Conservation (phyloP, 2,888 invertebrate species). For the Druceiella hillmani region DNA sequence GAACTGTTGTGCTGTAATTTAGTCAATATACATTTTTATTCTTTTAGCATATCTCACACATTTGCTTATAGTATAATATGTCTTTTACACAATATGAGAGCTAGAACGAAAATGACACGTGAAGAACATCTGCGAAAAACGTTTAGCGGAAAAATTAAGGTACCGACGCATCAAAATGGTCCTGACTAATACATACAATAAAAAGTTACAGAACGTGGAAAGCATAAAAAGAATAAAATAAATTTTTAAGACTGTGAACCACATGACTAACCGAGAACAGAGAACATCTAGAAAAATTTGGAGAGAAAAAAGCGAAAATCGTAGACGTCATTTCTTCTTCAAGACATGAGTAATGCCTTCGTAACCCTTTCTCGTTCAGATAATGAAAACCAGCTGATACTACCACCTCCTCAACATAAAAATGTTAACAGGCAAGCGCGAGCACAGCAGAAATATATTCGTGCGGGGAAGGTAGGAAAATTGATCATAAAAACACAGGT, state of each 20-base stretch:
- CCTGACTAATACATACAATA: too few relatives aligned
- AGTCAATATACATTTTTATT: too few relatives aligned
- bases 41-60: too few relatives aligned
- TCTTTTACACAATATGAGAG: neutral
- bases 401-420: constrained; percentile 13
- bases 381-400: too few relatives aligned
- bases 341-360: constrained; percentile 14
- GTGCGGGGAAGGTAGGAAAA: constrained; percentile 13
- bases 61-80: too few relatives aligned
- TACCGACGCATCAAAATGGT: neutral
- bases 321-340: constrained; percentile 15
- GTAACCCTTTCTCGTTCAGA: too few relatives aligned
- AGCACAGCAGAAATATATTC: constrained; percentile 9
- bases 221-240: too few relatives aligned
- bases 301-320: constrained; percentile 21
- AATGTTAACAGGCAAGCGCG: constrained; percentile 13
- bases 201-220: neutral
- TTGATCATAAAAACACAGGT: constrained; percentile 12
- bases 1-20: too few relatives aligned
- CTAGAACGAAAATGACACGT: neutral
- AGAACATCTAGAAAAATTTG: constrained; percentile 17
- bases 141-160: constrained; percentile 5
- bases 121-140: constrained; percentile 1
- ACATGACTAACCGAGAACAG: constrained; percentile 20
- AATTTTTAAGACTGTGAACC: too few relatives aligned